Evolutionary conservation across 2,888 invertebrate genomes (phyloP), one percentile per base, ranked within the genome.

Genomic region (Pseudococcus viburni): DNA sequence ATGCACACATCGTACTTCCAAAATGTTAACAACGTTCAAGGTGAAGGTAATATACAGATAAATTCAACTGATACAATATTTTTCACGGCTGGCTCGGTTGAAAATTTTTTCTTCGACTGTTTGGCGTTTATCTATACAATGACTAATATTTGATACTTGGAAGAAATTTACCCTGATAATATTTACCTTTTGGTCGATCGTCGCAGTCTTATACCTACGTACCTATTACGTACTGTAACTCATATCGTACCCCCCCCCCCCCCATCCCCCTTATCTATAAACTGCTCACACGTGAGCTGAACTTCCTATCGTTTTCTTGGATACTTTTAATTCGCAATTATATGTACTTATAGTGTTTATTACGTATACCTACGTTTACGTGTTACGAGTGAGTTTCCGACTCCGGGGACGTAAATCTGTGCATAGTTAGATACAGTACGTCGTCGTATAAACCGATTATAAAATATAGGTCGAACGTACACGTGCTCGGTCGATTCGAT

Each of bases 1-100:
- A 59, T 59, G 9, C 19, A 73, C 68, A 68, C 26, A 68, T 68
- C 26, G 22, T 22, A 33, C 73, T 39, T 26, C 73, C 73, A 73
- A 73, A 73, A 73, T 33, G 33, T 73, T 73, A 73, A 73, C 73
- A 73, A 73, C 33, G 26, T 73, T 73, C 73, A 73, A 73, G 73
- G 73, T 73, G 73, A 73, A 73, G 73, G 73, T 33, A 73, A 59
- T 59, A 33, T 1, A 59, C 59, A 59, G 73, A 73, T 73, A 73
- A 73, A 73, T 1, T 17, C 33, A 73, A 33, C 73, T 17, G 73
- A 39, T 26, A 39, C 17, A 73, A 33, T 73, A 73, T 59, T 59
- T 19, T 59, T 9, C 3, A 11, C 3, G 26, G 26, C 26, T 33
- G 26, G 26, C 19, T 19, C 33, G 73, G 73, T 26, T 73, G 22